phyloP scores from a whole-genome alignment of 23 tunicate species.

The Clavelina lepadiformis region DNA sequence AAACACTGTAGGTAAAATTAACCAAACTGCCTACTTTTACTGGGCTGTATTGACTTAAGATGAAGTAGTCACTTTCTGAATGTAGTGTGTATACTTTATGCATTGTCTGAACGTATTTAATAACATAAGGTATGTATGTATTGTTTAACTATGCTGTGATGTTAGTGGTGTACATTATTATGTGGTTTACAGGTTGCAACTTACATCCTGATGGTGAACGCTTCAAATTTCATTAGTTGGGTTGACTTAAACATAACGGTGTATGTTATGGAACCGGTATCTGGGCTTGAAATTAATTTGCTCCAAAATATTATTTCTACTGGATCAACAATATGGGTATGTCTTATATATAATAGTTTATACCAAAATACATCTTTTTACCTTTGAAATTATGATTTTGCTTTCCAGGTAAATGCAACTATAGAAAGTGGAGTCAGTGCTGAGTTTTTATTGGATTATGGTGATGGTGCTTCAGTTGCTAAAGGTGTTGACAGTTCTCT shows the following conservation, averaged over 20 bases:
- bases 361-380: not conserved
- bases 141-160: too few species aligned
- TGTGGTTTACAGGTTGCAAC: constrained; percentile 24
- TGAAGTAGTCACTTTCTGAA: too few species aligned
- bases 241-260: constrained; percentile 3
- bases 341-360: not conserved
- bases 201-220: constrained; percentile 37
- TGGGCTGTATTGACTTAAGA: too few species aligned
- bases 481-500: too few species aligned
- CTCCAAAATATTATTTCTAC: not conserved
- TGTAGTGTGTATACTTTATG: too few species aligned
- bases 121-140: too few species aligned
- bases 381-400: not conserved
- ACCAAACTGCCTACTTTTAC: too few species aligned
- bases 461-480: constrained; percentile 1
- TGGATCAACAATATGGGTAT: not conserved
- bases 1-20: too few species aligned
- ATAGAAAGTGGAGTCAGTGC: constrained; percentile 9
- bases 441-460: constrained; percentile 11
- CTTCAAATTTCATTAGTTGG: constrained; percentile 46
- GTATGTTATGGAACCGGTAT: constrained; percentile 13
- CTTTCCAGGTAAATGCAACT: constrained; percentile 27
- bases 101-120: too few species aligned
- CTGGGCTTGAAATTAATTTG: not conserved
- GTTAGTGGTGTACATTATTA: too few species aligned